Conservation (phyloP, 2,113 vertebrate species). For the Pseudorectes ferrugineus region DNA sequence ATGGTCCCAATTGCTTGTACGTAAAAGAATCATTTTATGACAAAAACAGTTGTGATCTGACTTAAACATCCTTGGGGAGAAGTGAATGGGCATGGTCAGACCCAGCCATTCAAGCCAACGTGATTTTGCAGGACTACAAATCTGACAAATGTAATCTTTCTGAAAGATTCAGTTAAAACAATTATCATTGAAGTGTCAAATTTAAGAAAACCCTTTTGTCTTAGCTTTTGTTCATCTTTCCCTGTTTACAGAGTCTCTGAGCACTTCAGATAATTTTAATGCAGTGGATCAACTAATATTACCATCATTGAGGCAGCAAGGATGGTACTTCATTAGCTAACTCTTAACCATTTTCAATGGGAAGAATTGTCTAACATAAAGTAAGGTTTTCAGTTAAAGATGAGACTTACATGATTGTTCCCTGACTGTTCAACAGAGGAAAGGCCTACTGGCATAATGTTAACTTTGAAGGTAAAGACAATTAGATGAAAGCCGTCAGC, state of each 20-base stretch:
- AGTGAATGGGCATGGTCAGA: neutral
- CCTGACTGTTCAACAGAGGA: neutral
- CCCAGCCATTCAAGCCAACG: neutral
- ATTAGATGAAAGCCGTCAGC: neutral
- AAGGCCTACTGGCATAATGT: neutral
- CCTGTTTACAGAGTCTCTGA: neutral
- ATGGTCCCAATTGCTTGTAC: neutral
- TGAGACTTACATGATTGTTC: neutral
- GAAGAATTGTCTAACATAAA: neutral
- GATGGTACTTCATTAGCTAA: neutral
- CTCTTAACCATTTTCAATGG: neutral
- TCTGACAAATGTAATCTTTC: neutral
- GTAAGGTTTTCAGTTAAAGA: neutral
- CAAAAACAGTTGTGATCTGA: neutral
- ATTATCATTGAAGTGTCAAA: neutral
- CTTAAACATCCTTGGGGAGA: neutral
- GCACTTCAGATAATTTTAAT: neutral
- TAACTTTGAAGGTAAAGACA: neutral
- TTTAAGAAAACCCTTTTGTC: neutral
- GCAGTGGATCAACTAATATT: neutral
- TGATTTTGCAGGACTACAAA: neutral
- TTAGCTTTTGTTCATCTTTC: neutral
- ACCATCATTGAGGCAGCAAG: neutral
- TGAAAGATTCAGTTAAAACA: neutral
- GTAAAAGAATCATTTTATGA: neutral